Base-by-base conservation (phyloP, 2,797 vertebrate genomes). In the Oreochromis mossambicus region DNA sequence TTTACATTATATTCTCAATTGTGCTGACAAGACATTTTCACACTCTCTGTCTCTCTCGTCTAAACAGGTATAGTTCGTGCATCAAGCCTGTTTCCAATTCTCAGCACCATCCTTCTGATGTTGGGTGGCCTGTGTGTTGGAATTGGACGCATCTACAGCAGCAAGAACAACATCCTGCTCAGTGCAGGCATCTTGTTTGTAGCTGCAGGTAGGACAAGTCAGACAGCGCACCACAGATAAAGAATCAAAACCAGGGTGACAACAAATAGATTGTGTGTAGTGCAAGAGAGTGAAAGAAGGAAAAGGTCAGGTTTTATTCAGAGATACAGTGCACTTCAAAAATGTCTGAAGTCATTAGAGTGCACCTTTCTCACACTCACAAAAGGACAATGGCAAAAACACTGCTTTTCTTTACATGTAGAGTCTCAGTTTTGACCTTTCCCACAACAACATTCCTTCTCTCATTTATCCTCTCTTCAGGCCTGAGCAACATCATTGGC, bases 401-500 rank as follows among this genome's bases (percentile, higher is more conserved):
- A 63, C 41, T 14, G 9, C 24, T 51, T 77, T 77, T 46, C 12
- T 52, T 77, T 68, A 17, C 26, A 50, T 73, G 43, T 29, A 32
- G 24, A 75, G 26, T 75, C 6, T 75, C 46, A 1, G 6, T 32
- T 50, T 50, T 50, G 43, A 32, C 34, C 11, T 76, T n/a, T 52
- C 29, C 19, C 34, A 29, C 34, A 54, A 17, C 36, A 4, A 63
- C 10, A 87, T 21, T 29, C 10, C 38, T 3, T 34, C 7, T 75
- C 43, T 21, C 19, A 0, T 46, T 61, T 19, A 8, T 84, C 13
- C 14, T 70, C 9, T 84, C 50, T 19, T 86, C 83, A 99, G 98
- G 98, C 83, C 94, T 99, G 86, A 99, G 98, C 92, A 99, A 99
- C 95, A 99, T 99, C 94, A 99, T 99, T 3, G 98, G 98, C 86